Evolutionary conservation across 2,797 vertebrate genomes (phyloP).

Genomic region (Acanthornis magna): DNA sequence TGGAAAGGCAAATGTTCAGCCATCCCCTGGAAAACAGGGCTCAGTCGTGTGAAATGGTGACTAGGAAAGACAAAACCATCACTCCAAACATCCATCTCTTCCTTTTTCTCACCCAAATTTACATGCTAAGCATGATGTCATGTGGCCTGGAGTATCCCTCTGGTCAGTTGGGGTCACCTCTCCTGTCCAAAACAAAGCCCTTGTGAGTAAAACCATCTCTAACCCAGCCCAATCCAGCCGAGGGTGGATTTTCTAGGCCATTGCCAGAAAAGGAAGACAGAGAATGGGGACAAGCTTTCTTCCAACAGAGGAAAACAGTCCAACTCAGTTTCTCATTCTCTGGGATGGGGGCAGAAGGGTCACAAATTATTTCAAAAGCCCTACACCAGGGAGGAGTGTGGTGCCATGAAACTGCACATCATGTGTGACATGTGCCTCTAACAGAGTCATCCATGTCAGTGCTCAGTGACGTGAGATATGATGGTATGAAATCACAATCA

Average conservation of each 20-base stretch:
- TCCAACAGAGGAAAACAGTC: not conserved
- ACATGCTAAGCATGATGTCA: too few relatives aligned
- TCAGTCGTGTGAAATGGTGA: too few relatives aligned
- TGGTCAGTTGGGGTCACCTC: not conserved
- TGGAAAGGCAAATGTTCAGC: too few relatives aligned
- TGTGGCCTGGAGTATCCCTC: not conserved
- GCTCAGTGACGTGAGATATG: not conserved
- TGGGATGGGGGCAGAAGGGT: not conserved
- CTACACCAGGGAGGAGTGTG: too few relatives aligned
- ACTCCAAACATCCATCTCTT: not conserved
- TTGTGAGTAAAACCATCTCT: not conserved
- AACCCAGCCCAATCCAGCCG: not conserved
- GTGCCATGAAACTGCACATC: not conserved
- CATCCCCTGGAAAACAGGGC: not conserved
- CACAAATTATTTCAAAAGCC: not conserved
- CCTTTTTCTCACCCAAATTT: not conserved
- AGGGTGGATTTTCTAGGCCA: not conserved
- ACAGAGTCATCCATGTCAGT: not conserved
- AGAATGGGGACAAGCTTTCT: not conserved
- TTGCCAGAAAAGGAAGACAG: not conserved
- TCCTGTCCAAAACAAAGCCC: not conserved
- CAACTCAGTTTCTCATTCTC: not conserved
- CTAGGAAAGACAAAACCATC: too few relatives aligned
- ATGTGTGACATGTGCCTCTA: rapidly evolving
- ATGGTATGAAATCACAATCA: not conserved